Percentiles rank a stretch among this genome's conserved stretches.
These are phyloP conservation scores for Mythimna albipuncta DNA, from an alignment of 2,888 invertebrate genomes.

Conservation along the genomic window DNA sequence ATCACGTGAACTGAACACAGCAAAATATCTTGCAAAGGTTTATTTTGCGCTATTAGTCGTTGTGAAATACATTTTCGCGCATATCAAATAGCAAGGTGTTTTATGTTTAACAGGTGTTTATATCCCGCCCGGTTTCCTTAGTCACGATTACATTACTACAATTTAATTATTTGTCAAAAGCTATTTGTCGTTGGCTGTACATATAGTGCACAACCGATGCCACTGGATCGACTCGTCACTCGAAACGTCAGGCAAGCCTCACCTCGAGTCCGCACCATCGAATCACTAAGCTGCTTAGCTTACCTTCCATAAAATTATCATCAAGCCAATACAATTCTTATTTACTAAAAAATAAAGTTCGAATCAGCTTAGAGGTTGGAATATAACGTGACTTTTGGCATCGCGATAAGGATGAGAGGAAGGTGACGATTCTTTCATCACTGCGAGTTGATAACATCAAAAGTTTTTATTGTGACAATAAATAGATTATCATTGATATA, in stretches of 20 bases:
- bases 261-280: slow-evolving; percentile 82
- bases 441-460: slow-evolving; percentile 87
- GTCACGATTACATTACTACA: slow-evolving; percentile 39
- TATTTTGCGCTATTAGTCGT: slow-evolving; percentile 36
- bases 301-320: slow-evolving; percentile 71
- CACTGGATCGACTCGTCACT: slow-evolving; percentile 79
- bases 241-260: slow-evolving; percentile 83
- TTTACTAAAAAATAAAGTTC: slow-evolving; percentile 26
- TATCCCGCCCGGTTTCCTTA: slow-evolving; percentile 36
- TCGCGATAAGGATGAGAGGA: slow-evolving; percentile 83
- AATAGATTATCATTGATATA: slow-evolving; percentile 90
- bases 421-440: slow-evolving; percentile 90
- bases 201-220: slow-evolving; percentile 69
- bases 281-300: slow-evolving; percentile 87
- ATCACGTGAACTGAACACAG: slow-evolving; percentile 64
- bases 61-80: slow-evolving; percentile 50
- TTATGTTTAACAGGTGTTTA: slow-evolving; percentile 55
- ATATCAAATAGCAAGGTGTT: slow-evolving; percentile 44
- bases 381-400: slow-evolving; percentile 85
- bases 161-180: slow-evolving; percentile 44
- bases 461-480: slow-evolving; percentile 90
- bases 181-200: slow-evolving; percentile 71
- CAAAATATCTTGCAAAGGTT: slow-evolving; percentile 57
- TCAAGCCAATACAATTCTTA: slow-evolving; percentile 68
- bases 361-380: slow-evolving; percentile 35